phyloP scores from a whole-genome alignment of 1,140 invertebrate genomes.

The Diploscapter pachys region DNA sequence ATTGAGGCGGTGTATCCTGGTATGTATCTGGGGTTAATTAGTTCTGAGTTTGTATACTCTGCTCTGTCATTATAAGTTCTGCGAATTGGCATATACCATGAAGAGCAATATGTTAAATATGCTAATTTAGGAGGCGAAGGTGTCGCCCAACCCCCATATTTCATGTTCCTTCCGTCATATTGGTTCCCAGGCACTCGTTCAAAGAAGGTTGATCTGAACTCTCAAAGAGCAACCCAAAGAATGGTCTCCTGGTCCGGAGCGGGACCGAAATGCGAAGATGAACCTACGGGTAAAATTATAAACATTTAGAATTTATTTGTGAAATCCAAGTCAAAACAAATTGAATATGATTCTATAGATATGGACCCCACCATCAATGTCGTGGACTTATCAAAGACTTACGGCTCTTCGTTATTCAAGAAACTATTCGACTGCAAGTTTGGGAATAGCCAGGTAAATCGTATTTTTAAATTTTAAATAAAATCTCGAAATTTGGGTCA shows the following conservation, averaged over 20 bases:
- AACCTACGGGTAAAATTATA: conserved; percentile 67
- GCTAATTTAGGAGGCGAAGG: too few relatives aligned
- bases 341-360: background rate
- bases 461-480: too few relatives aligned
- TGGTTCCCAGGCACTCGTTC: conserved; percentile 72
- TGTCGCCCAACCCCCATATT: too few relatives aligned
- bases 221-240: conserved; percentile 2
- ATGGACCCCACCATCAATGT: conserved; percentile 35
- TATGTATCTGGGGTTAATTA: too few relatives aligned
- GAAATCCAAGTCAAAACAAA: background rate
- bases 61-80: too few relatives aligned
- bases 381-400: conserved; percentile 42
- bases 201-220: conserved; percentile 49
- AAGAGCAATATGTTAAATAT: too few relatives aligned
- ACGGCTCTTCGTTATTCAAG: conserved; percentile 46
- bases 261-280: conserved; percentile 35
- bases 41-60: too few relatives aligned
- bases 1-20: conserved; percentile 66
- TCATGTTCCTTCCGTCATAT: conserved; percentile 60
- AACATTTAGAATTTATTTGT: conserved; percentile 65
- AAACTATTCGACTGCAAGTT: conserved; percentile 61
- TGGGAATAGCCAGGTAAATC: conserved; percentile 59
- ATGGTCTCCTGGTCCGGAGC: conserved; percentile 65
- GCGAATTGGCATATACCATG: too few relatives aligned
- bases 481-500: conserved; percentile 58